Conservation (phyloP, 2,888 invertebrate genomes). For the Dendrolimus pini region DNA sequence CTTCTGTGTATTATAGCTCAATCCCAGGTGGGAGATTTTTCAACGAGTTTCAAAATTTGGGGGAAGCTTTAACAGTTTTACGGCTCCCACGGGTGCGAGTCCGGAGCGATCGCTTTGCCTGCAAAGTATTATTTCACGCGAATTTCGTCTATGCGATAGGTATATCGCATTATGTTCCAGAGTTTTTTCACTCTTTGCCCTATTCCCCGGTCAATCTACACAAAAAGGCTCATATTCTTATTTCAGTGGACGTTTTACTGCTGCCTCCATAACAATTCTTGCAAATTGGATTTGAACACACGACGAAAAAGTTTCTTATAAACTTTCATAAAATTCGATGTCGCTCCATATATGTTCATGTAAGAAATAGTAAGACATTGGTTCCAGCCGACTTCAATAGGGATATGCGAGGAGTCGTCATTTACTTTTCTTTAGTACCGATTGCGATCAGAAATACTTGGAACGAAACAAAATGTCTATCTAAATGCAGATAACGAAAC, state of each 20-base stretch:
- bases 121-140: conserved; percentile 64
- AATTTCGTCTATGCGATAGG: conserved; percentile 42
- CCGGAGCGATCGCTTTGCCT: conserved; percentile 52
- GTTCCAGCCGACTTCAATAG: not conserved
- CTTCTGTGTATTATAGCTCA: conserved; percentile 26
- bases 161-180: conserved; percentile 42
- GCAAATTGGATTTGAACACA: conserved; percentile 53
- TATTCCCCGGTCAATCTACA: conserved; percentile 35
- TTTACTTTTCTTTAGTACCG: conserved; percentile 18
- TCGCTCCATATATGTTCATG: not conserved
- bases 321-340: conserved; percentile 20
- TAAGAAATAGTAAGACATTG: conserved; percentile 1
- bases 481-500: conserved; percentile 31
- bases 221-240: conserved; percentile 48
- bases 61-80: conserved; percentile 61
- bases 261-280: conserved; percentile 45
- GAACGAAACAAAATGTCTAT: conserved; percentile 33
- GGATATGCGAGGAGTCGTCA: conserved; percentile 11
- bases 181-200: conserved; percentile 35
- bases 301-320: conserved; percentile 30
- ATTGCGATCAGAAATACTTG: conserved; percentile 25
- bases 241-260: conserved; percentile 43
- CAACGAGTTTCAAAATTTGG: conserved; percentile 64
- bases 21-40: conserved; percentile 51
- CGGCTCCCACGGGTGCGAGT: conserved; percentile 48